These are phyloP conservation scores for Brachyistius frenatus DNA, from an alignment of 2,113 vertebrate species.

Conservation along the genomic window DNA sequence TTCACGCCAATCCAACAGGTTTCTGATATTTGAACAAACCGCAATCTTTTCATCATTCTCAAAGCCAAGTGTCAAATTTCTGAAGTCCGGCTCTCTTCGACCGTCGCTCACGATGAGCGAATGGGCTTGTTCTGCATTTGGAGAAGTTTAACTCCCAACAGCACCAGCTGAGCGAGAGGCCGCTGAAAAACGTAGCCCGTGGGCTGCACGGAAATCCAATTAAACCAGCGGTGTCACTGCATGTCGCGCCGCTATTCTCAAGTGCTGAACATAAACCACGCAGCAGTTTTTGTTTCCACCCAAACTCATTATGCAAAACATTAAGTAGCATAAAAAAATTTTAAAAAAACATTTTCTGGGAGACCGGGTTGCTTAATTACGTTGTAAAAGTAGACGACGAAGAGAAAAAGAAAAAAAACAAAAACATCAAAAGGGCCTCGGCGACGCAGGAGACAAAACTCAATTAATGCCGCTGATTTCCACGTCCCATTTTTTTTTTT, in stretches of 20 bases:
- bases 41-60: too few relatives aligned
- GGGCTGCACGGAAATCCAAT: too few relatives aligned
- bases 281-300: not conserved
- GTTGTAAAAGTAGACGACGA: constrained; percentile 14
- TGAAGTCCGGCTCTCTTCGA: too few relatives aligned
- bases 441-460: constrained; percentile 37
- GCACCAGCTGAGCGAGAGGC: too few relatives aligned
- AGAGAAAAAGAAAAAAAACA: not conserved
- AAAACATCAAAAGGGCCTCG: constrained; percentile 26
- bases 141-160: too few relatives aligned
- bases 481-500: constrained; percentile 42
- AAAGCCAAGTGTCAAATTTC: too few relatives aligned
- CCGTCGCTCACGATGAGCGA: too few relatives aligned
- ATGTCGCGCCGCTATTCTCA: not conserved
- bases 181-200: too few relatives aligned
- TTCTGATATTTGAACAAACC: too few relatives aligned
- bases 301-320: not conserved
- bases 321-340: not conserved
- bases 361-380: constrained; percentile 9
- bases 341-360: constrained; percentile 1
- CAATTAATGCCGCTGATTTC: constrained; percentile 69
- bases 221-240: not conserved
- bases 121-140: too few relatives aligned
- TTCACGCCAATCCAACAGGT: too few relatives aligned
- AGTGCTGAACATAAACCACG: not conserved